Conservation (phyloP, 2,797 vertebrate species). For the Toxotes lorentzi region DNA sequence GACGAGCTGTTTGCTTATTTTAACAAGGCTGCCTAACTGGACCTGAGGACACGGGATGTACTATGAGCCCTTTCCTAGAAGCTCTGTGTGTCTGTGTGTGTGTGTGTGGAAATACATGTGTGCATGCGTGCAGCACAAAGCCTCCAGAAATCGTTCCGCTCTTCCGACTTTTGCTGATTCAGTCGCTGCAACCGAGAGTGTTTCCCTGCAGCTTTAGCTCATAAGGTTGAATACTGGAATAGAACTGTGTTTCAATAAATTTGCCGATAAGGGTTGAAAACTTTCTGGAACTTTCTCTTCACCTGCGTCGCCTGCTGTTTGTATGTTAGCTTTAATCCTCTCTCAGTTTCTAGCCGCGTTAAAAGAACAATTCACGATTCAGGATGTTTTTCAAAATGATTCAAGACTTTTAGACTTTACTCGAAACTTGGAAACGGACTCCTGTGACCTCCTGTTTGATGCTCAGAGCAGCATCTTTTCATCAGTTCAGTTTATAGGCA, state of each 20-base stretch:
- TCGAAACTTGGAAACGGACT: too few species aligned
- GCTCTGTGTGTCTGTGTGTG: conserved; percentile 22
- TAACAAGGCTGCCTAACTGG: conserved; percentile 82
- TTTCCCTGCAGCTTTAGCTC: conserved; percentile 7
- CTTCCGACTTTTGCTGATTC: conserved; percentile 18
- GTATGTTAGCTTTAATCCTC: too few species aligned
- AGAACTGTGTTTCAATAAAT: background rate
- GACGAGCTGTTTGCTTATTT: conserved; percentile 87
- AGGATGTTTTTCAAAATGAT: background rate
- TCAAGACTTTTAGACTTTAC: background rate
- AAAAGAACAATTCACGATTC: too few species aligned
- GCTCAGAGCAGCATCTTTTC: too few species aligned
- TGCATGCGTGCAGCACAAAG: background rate
- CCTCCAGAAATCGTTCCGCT: conserved; percentile 10
- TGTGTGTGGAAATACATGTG: conserved; percentile 4
- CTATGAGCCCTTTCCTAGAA: conserved; percentile 61
- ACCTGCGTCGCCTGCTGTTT: too few species aligned
- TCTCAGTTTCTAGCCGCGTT: too few species aligned
- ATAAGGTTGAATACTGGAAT: background rate
- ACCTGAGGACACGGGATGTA: conserved; percentile 68
- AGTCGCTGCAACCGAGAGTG: background rate
- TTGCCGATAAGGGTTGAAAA: background rate
- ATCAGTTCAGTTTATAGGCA: too few species aligned
- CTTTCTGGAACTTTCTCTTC: too few species aligned
- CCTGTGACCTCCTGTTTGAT: too few species aligned